These are phyloP conservation scores for Salpingus planirostris DNA, from an alignment of 2,888 invertebrate species.

Conservation along the genomic window DNA sequence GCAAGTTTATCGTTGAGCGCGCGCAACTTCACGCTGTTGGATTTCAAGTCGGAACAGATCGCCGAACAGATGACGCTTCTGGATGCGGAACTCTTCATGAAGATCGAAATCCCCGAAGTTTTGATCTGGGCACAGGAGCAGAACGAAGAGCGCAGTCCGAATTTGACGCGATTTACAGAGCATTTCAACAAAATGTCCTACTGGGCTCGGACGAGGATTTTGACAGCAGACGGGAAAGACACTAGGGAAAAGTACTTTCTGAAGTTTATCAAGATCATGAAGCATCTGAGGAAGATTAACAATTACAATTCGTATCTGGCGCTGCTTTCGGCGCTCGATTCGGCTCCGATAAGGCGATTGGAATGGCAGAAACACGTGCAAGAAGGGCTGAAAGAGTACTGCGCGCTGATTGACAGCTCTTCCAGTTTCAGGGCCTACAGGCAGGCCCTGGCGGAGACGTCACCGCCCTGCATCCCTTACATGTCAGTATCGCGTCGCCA, in stretches of 20 bases:
- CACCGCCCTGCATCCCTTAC: constrained; percentile 98
- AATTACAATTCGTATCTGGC: constrained; percentile 99
- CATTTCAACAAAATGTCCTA: constrained; percentile 99
- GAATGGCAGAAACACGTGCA: constrained; percentile 90
- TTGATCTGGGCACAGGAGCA: constrained; percentile 96
- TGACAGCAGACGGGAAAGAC: constrained; percentile 91
- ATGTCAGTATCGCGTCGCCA: constrained; percentile 62
- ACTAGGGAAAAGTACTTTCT: constrained; percentile 81
- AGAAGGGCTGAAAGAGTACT: constrained; percentile 89
- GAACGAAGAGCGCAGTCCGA: constrained; percentile 93
- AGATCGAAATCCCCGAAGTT: constrained; percentile 95
- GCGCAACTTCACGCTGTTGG: constrained; percentile 60
- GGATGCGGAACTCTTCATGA: constrained; percentile 90
- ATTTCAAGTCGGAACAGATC: constrained; percentile 89
- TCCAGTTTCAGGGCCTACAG: constrained; percentile 96
- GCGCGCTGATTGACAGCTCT: constrained; percentile 94
- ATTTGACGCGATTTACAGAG: constrained; percentile 93
- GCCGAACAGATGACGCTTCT: constrained; percentile 98
- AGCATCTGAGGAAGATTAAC: constrained; percentile 91
- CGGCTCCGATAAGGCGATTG: constrained; percentile 84
- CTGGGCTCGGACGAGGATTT: constrained; percentile 91
- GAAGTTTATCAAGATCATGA: constrained; percentile 98
- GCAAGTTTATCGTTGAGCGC: constrained; percentile 30
- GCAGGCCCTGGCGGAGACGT: constrained; percentile 86
- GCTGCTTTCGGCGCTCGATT: constrained; percentile 90